These are phyloP conservation scores for Clamator glandarius DNA, from an alignment of 2,797 vertebrate species.

Conservation along the genomic window DNA sequence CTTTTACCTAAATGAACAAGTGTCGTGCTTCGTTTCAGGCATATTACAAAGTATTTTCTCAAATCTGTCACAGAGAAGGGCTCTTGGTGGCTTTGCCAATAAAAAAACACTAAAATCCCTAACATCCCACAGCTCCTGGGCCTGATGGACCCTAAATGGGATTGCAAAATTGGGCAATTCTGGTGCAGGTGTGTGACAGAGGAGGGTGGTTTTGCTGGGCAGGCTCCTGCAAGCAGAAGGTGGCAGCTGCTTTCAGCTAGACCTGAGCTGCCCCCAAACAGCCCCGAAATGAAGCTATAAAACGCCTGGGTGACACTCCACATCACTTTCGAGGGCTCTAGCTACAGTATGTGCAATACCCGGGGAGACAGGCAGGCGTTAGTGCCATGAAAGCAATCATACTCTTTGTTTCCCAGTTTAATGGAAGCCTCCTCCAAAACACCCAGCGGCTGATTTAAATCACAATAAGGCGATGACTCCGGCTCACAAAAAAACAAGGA, in stretches of 20 bases:
- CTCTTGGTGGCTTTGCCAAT: background rate
- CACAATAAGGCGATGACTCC: constrained; percentile 50
- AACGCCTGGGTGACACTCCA: fast-evolving
- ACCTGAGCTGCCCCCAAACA: background rate
- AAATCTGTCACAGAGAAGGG: too few relatives aligned
- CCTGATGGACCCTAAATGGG: fast-evolving
- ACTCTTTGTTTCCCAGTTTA: constrained; percentile 63
- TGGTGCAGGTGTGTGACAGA: fast-evolving
- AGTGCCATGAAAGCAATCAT: constrained; percentile 8
- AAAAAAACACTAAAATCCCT: background rate
- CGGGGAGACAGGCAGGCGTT: background rate
- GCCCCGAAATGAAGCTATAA: background rate
- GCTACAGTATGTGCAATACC: background rate
- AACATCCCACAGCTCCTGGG: background rate
- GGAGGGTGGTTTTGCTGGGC: background rate
- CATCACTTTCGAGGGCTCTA: background rate
- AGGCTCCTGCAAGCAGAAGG: background rate
- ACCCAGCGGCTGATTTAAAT: constrained; percentile 63
- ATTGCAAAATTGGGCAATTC: fast-evolving
- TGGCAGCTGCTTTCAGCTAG: background rate
- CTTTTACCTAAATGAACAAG: background rate
- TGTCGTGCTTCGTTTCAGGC: background rate
- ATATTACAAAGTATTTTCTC: background rate
- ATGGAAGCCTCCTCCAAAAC: constrained; percentile 47
- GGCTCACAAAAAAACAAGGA: constrained; percentile 52